These are phyloP conservation scores for Microtus richardsoni DNA, from an alignment of 2,113 vertebrate genomes.

Conservation along the genomic window DNA sequence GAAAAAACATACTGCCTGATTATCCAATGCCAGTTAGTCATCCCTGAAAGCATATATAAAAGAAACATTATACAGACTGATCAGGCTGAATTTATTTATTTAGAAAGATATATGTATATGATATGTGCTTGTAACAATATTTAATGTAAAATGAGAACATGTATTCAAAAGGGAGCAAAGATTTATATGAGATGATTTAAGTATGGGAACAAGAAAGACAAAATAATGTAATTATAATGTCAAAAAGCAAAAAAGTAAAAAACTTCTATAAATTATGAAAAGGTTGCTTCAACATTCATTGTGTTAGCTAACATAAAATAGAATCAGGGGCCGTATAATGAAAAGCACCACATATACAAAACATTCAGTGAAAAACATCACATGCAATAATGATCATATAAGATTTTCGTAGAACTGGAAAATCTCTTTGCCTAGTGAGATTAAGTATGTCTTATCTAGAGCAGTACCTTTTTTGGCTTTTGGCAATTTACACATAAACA, in stretches of 20 bases:
- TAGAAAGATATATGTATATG: neutral
- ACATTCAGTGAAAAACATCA: neutral
- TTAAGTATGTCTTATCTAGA: neutral
- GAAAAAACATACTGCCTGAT: neutral
- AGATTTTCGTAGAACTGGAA: neutral
- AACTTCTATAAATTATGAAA: neutral
- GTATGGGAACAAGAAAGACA: neutral
- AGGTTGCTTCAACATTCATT: neutral
- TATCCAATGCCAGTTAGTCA: neutral
- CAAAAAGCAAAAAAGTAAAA: neutral
- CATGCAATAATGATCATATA: neutral
- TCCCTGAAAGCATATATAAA: neutral
- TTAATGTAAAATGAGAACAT: neutral
- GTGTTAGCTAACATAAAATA: neutral
- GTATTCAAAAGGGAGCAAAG: neutral
- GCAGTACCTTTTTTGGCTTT: no score
- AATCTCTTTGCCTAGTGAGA: neutral
- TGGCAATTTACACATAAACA: neutral
- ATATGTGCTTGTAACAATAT: neutral
- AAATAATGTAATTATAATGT: neutral
- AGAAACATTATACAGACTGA: neutral
- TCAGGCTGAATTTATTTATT: neutral
- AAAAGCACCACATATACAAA: no score
- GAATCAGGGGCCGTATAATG: no score
- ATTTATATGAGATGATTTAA: neutral